Percentiles rank a stretch among this genome's conserved stretches.
Evolutionary conservation across 2,113 vertebrate species (phyloP).

Genomic region (Paramisgurnus dabryanus): DNA sequence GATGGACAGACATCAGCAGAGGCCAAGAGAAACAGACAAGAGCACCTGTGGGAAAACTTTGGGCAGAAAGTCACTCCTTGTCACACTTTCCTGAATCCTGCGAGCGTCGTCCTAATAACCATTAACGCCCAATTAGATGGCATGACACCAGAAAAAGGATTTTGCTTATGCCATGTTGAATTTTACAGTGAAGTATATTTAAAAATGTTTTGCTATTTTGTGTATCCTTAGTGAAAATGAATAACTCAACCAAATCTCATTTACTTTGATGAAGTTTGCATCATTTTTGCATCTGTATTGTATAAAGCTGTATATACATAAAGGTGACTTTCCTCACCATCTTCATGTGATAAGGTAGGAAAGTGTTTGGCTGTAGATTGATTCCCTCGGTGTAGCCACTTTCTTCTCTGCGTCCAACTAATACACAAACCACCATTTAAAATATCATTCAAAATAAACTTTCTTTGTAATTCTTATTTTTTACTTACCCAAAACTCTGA

Average conservation of each 20-base stretch:
- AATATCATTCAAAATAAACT: neutral
- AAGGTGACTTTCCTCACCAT: conserved; percentile 27
- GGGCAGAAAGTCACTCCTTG: conserved; percentile 56
- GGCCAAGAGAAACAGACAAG: neutral
- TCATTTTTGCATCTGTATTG: no score
- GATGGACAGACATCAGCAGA: neutral
- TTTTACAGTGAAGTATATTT: no score
- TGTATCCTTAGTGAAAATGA: no score
- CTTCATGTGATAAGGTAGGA: conserved; percentile 47
- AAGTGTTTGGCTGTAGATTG: conserved; percentile 54
- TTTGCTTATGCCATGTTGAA: neutral
- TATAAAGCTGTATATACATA: no score
- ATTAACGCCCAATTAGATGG: conserved; percentile 14
- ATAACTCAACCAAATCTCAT: no score
- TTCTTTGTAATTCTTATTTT: no score
- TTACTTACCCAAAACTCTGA: conserved; percentile 57
- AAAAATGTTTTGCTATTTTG: no score
- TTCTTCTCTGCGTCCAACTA: conserved; percentile 54
- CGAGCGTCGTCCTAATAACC: conserved; percentile 47
- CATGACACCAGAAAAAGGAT: neutral
- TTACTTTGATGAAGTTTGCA: no score
- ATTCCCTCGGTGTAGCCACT: conserved; percentile 61
- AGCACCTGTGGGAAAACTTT: conserved; percentile 56
- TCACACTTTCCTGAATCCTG: conserved; percentile 54
- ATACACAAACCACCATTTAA: conserved; percentile 5